Evolutionary conservation across 1,140 invertebrate genomes (phyloP), one percentile per base, ranked within the genome.

Genomic region (Orius laevigatus): DNA sequence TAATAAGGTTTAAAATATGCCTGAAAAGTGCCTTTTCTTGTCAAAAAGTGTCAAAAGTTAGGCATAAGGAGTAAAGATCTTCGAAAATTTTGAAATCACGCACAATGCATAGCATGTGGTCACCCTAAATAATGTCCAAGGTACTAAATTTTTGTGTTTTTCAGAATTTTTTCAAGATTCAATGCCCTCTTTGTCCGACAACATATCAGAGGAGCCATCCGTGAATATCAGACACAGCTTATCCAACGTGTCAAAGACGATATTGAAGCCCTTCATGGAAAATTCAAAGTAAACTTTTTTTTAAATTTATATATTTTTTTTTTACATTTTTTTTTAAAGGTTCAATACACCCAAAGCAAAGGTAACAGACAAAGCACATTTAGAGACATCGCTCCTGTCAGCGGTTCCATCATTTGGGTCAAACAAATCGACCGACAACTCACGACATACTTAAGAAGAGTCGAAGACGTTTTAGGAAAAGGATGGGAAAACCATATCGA

Each of bases 401-500:
- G 92, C 33, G 94, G 94, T 1, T 95, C 88, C 42, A 98, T 99
- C 54, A 92, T 98, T 55, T 99, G 95, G 95, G 91, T 93, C 2
- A 88, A 89, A 61, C 92, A 97, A 68, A 98, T 99, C 59, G 93
- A 98, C 66, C 77, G 93, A 53, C 94, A 98, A 65, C 71, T 99
- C n/a, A 91, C 88, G 16, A 89, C 91, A 52, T 98, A 96, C 64
- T 76, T 98, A 59, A 82, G 88, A 60, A 74, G 94, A 53, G 93
- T 98, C 4, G 94, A 97, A 70, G 93, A 96, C 72, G 92, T 98
- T 34, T 70, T 99, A 20, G 92, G 91, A 10, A 94, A 95, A 68
- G 93, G 91, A 31, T 99, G 96, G 96, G 93, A 97, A 64, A 94
- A 91, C 59, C 93, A 99, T 63, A 92, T 98, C 19, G 96, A 99